Base-by-base conservation (phyloP, 2,888 invertebrate genomes). In the Chrysina gloriosa region DNA sequence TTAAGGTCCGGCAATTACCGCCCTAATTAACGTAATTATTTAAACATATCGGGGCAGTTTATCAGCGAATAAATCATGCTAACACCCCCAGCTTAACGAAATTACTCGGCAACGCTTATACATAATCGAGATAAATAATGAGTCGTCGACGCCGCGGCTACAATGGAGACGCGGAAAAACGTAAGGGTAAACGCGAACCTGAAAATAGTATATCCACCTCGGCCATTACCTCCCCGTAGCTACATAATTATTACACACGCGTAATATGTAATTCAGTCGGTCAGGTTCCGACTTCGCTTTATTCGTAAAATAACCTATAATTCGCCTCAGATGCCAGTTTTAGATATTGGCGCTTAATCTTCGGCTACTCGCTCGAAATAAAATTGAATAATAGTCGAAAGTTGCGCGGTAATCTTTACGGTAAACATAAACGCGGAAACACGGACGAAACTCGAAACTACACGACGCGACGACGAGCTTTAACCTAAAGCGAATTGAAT, bases 41-140 rank as follows among this genome's bases (percentile, higher is more conserved):
- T 77, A 76, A 78, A 79, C 78, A 76, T 79, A 79, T 79, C 78
- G 73, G 71, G 69, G 78, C 73, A 75, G 73, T 79, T 78, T 76
- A 78, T 79, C 78, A 74, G 72, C 72, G 73, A 69, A 77, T 80
- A 79, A 80, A 80, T 80, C 80, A 77, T 78, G 77, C 80, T 75
- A 78, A 79, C 80, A 79, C 80, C 80, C n/a, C n/a, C 78, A 77
- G 76, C 75, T 76, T 78, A 77, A 77, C 78, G 76, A 78, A 80
- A 78, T 79, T 78, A 77, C 78, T 75, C 70, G 63, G 67, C 27
- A 63, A 58, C 39, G 63, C 50, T 67, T 67, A 36, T 56, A 36
- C 23, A 21, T 56, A 56, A 56, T 56, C 56, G 56, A 21, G 34
- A 16, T 36, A 36, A 56, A 56, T 56, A 56, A 36, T 56, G 56